A percentile compares a stretch with the other conserved stretches of the same genome.
These are phyloP conservation scores for Mythimna loreyi DNA, from an alignment of 2,888 invertebrate genomes.

Conservation along the genomic window DNA sequence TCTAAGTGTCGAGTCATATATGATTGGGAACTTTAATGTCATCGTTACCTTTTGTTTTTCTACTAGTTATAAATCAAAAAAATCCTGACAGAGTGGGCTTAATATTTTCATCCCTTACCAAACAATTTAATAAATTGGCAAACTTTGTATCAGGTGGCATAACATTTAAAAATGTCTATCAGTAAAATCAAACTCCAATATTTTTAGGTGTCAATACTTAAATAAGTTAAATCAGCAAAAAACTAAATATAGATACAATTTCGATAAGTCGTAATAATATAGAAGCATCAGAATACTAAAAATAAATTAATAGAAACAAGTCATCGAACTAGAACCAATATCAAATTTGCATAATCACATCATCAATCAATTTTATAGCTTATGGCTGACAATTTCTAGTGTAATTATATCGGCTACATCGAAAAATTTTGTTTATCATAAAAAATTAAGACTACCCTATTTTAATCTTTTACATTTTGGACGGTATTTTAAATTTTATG, in stretches of 20 bases:
- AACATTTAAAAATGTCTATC: no score
- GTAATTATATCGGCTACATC: constrained; percentile 33
- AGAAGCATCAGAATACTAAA: not conserved
- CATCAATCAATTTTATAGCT: constrained; percentile 54
- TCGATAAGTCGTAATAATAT: not conserved
- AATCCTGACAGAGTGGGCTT: no score
- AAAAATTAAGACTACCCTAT: not conserved
- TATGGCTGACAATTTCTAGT: constrained; percentile 21
- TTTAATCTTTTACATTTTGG: not conserved
- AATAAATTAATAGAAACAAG: constrained; percentile 8
- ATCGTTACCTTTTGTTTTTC: no score
- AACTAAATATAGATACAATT: not conserved
- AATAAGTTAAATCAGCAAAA: no score
- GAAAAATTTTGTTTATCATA: not conserved
- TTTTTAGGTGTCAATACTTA: no score
- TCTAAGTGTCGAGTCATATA: no score
- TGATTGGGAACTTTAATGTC: no score
- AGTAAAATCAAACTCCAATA: not conserved
- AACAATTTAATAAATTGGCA: not conserved
- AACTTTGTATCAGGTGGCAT: not conserved
- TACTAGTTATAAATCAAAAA: no score
- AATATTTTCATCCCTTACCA: no score
- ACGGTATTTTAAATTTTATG: not conserved
- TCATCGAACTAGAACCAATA: constrained; percentile 16
- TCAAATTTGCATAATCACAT: constrained; percentile 46